Base-by-base conservation (phyloP, 2,113 vertebrate species). In the Dicentrarchus labrax region DNA sequence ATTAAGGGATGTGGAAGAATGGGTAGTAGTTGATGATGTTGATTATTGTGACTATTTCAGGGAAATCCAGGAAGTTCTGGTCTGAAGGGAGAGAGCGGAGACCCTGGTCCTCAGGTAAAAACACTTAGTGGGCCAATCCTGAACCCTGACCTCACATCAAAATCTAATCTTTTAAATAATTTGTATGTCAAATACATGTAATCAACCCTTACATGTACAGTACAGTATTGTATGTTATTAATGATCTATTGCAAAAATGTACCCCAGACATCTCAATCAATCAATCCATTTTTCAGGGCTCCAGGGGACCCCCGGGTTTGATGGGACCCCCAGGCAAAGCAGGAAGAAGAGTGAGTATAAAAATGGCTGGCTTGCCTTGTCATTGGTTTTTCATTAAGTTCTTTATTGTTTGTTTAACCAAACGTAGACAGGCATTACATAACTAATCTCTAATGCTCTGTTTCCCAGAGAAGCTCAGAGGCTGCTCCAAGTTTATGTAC, bases 1-100 rank as follows among this genome's bases (percentile, higher is more conserved):
- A 30, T 43, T 0, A 16, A 0, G 1, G 6, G 3, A 0, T 0
- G 0, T n/a, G 6, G 41, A 56, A 59, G 16, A 8, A 0, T 43
- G 16, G 21, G 17, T 4, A 5, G n/a, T 50, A 6, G 1, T 57
- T 30, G 22, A 41, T 65, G 21, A 70, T 66, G 21, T 9, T 87
- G 53, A 64, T 66, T 1, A 24, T 13, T 41, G 19, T 90, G 86
- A 94, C 78, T 83, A 24, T 64, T 86, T 72, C 65, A 99, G 98
- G 98, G 98, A 60, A 95, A 94, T 51, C 97, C 97, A 87, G 98
- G 98, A 87, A 88, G 96, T 64, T 0, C 94, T 78, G 98, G 98
- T 78, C 94, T 96, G 83, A 99, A 99, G 92, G 98, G 98, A 92
- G 98, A 99, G 59, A n/a, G 93, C 78, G 98, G 98, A 82, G 98